Evolutionary conservation across 2,113 vertebrate species (phyloP).

Genomic region (Orcinus orca): DNA sequence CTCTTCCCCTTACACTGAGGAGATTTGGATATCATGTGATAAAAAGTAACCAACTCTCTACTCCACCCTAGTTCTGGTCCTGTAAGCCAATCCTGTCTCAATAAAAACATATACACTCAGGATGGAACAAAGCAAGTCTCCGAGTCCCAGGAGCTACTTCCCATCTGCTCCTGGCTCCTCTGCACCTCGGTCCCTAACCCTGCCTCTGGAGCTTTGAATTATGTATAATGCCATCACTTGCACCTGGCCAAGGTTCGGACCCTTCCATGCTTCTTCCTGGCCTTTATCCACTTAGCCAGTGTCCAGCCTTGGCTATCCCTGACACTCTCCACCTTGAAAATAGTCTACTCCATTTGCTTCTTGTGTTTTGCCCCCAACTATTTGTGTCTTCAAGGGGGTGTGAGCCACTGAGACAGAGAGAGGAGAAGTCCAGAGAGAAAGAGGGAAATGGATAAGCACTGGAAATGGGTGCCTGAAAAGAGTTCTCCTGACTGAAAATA

Average conservation of each 20-base stretch:
- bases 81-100: neutral
- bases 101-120: neutral
- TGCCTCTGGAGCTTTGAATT: too few species aligned
- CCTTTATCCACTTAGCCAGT: neutral
- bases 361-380: neutral
- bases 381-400: neutral
- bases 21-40: neutral
- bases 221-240: neutral
- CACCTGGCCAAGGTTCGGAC: fast-evolving
- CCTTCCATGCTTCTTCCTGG: neutral
- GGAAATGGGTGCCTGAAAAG: neutral
- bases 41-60: neutral
- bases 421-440: neutral
- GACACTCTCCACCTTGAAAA: neutral
- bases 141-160: neutral
- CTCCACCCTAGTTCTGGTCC: neutral
- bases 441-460: neutral
- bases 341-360: neutral
- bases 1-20: neutral
- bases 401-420: neutral
- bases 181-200: fast-evolving
- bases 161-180: fast-evolving
- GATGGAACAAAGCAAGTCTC: neutral
- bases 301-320: too few species aligned
- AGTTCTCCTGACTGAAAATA: neutral